These are phyloP conservation scores for Spheniscus mendiculus DNA, from an alignment of 2,113 vertebrate species.

Conservation along the genomic window DNA sequence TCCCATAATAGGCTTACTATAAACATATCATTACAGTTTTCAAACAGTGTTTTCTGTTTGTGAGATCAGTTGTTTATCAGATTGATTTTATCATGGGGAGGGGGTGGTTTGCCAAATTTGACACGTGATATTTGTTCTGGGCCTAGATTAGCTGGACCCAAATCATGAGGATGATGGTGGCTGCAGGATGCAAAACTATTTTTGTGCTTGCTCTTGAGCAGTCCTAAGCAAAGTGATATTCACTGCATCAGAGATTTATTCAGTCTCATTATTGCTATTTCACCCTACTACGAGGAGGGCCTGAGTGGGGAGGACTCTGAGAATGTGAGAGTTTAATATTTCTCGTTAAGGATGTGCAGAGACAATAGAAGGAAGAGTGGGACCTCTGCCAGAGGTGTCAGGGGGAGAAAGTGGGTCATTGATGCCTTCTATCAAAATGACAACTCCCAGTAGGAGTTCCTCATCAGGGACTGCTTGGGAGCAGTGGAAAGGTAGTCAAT, in stretches of 20 bases:
- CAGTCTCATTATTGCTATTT: not conserved
- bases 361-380: constrained; percentile 3
- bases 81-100: not conserved
- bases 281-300: not conserved
- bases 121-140: not conserved
- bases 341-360: not conserved
- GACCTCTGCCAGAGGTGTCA: constrained; percentile 18
- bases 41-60: not conserved
- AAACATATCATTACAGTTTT: not conserved
- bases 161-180: not conserved
- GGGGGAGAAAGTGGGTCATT: not conserved
- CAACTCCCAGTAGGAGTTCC: not conserved
- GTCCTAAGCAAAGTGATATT: not conserved
- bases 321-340: not conserved
- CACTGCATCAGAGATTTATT: not conserved
- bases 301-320: not conserved
- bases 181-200: not conserved
- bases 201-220: not conserved
- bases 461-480: not conserved
- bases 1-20: not conserved
- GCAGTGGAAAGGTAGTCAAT: not conserved
- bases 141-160: not conserved
- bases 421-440: constrained; percentile 38
- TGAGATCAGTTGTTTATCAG: not conserved
- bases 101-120: not conserved